Conservation (phyloP, 2,888 invertebrate genomes). For the Thecophora atra region DNA sequence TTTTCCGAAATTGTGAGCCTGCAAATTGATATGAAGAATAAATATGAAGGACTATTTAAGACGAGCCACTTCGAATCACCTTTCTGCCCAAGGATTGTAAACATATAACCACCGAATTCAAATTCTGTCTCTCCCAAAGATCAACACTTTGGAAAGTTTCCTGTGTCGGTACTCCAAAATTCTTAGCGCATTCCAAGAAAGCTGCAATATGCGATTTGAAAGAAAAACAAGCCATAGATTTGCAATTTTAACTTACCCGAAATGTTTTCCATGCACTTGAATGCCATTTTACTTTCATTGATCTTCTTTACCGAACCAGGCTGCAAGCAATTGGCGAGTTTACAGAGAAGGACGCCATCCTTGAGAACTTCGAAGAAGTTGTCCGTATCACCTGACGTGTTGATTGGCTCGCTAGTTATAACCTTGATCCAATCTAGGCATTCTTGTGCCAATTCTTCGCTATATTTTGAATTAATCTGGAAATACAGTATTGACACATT, state of each 20-base stretch:
- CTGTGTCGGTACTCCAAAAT: conserved; percentile 89
- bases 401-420: conserved; percentile 85
- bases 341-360: conserved; percentile 91
- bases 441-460: conserved; percentile 91
- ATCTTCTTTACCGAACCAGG: conserved; percentile 90
- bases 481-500: too few relatives aligned
- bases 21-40: conserved; percentile 48
- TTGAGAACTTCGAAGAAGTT: conserved; percentile 92
- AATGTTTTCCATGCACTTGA: conserved; percentile 99
- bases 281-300: conserved; percentile 90
- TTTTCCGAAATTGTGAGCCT: conserved; percentile 84
- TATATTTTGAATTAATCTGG: conserved; percentile 98
- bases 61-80: conserved; percentile 67
- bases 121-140: conserved; percentile 95
- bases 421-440: conserved; percentile 91
- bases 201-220: conserved; percentile 63
- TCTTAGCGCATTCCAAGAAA: conserved; percentile 84
- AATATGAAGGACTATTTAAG: background rate
- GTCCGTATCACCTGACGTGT: conserved; percentile 90
- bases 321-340: conserved; percentile 85
- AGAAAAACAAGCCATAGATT: background rate
- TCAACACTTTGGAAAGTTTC: conserved; percentile 98
- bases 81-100: conserved; percentile 94
- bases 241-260: conserved; percentile 66
- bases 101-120: conserved; percentile 95